Percentiles rank a stretch among this genome's conserved stretches.
Evolutionary conservation across 2,113 vertebrate species (phyloP).

Genomic region (Menidia beryllina): DNA sequence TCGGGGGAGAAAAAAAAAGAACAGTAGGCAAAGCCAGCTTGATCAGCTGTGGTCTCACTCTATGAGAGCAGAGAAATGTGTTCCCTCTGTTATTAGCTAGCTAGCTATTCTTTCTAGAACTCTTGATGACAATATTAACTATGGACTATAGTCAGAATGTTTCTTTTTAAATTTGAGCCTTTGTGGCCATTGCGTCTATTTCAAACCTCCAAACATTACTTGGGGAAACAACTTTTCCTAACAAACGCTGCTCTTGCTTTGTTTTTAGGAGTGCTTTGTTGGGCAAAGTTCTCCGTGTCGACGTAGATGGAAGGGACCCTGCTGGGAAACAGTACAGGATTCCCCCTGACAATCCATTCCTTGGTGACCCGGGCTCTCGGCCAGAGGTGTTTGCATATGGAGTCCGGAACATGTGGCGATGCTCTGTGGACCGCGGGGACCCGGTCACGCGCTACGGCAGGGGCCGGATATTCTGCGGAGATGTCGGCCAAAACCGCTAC

Average conservation of each 20-base stretch:
- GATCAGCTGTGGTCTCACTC: too few species aligned
- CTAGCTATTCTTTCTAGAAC: too few species aligned
- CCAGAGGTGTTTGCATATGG: conserved; percentile 86
- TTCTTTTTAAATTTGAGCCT: too few species aligned
- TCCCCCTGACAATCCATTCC: conserved; percentile 85
- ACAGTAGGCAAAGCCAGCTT: too few species aligned
- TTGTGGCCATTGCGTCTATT: too few species aligned
- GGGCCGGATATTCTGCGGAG: conserved; percentile 89
- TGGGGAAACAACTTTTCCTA: too few species aligned
- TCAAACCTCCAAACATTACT: too few species aligned
- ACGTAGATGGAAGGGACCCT: conserved; percentile 77
- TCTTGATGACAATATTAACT: too few species aligned
- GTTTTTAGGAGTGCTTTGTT: conserved; percentile 82
- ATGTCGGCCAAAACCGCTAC: conserved; percentile 88
- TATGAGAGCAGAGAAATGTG: too few species aligned
- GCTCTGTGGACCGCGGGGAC: conserved; percentile 86
- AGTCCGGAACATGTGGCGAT: conserved; percentile 89
- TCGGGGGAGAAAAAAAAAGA: too few species aligned
- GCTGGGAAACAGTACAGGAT: conserved; percentile 77
- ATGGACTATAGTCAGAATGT: too few species aligned
- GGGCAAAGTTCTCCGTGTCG: conserved; percentile 87
- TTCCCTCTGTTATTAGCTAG: too few species aligned
- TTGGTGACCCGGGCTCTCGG: conserved; percentile 70
- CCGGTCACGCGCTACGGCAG: conserved; percentile 72
- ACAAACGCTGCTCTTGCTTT: neutral